phyloP scores from a whole-genome alignment of 53 echinoderm and acorn worm genomes.

The Echinarachnius parma region DNA sequence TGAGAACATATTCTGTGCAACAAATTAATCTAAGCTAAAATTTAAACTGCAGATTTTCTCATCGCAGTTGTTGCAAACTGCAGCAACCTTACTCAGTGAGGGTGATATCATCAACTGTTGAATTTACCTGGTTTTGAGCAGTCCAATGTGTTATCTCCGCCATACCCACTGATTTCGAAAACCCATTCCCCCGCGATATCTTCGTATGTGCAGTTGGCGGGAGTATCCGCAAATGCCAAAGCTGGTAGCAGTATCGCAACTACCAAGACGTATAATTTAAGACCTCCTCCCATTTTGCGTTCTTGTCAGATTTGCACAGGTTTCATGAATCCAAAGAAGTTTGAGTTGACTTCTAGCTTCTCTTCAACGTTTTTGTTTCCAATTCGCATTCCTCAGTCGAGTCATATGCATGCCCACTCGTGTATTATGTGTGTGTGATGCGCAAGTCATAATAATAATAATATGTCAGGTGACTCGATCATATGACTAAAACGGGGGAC shows the following conservation, averaged over 20 bases:
- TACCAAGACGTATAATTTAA: too few species aligned
- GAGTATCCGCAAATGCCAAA: slow-evolving; percentile 60
- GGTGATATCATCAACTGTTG: too few species aligned
- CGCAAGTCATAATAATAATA: slow-evolving; percentile 20
- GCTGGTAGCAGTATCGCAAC: slow-evolving; percentile 5
- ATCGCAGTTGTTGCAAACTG: too few species aligned
- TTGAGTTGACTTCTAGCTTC: too few species aligned
- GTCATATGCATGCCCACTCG: background rate
- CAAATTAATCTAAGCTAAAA: background rate
- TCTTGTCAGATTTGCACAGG: too few species aligned
- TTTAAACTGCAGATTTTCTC: too few species aligned
- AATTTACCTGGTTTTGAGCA: slow-evolving; percentile 78
- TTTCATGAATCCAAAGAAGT: too few species aligned
- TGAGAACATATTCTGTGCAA: background rate
- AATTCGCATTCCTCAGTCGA: too few species aligned
- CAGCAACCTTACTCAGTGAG: too few species aligned
- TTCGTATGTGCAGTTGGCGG: slow-evolving; percentile 89
- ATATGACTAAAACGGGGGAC: slow-evolving; percentile 22
- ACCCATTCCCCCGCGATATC: slow-evolving; percentile 76
- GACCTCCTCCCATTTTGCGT: too few species aligned
- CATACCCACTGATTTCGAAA: slow-evolving; percentile 68
- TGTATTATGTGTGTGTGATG: background rate
- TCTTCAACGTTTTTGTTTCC: too few species aligned
- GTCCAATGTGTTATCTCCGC: slow-evolving; percentile 73
- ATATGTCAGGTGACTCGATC: slow-evolving; percentile 28